Evolutionary conservation across 2,888 invertebrate genomes (phyloP).

Genomic region (Euclidia mi): DNA sequence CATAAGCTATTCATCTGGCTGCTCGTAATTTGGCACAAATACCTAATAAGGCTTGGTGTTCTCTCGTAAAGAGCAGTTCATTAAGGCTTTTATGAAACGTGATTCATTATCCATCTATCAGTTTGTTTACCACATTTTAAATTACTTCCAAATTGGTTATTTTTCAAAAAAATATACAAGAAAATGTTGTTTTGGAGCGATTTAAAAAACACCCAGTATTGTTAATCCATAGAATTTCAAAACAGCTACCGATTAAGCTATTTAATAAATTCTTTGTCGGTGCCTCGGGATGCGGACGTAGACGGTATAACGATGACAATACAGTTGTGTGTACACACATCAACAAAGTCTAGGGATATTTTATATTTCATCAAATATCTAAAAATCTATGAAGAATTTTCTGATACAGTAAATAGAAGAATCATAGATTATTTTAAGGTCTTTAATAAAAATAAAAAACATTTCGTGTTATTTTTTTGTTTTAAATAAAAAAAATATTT

Average conservation of each 20-base stretch:
- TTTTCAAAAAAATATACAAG: too few species aligned
- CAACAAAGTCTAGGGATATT: too few species aligned
- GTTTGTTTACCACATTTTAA: too few species aligned
- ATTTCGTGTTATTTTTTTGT: too few species aligned
- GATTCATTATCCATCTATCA: constrained; percentile 69
- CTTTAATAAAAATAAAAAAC: too few species aligned
- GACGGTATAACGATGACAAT: constrained; percentile 50
- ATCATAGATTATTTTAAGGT: too few species aligned
- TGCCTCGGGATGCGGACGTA: constrained; percentile 46
- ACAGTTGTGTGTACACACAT: constrained; percentile 50
- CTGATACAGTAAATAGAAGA: too few species aligned
- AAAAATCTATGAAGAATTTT: too few species aligned
- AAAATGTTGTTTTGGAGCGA: constrained; percentile 17
- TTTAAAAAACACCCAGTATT: constrained; percentile 27
- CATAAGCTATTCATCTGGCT: constrained; percentile 30
- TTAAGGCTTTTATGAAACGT: constrained; percentile 70
- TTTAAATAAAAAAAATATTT: too few species aligned
- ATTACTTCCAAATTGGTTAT: too few species aligned
- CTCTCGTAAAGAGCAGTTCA: constrained; percentile 59
- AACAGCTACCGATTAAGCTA: constrained; percentile 50
- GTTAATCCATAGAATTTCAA: constrained; percentile 42
- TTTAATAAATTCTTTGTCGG: constrained; percentile 53
- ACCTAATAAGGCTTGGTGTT: constrained; percentile 38
- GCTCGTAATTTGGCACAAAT: constrained; percentile 36
- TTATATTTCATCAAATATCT: too few species aligned